Base-by-base conservation (phyloP, 2,888 invertebrate species). In the Nemotelus pantherinus region DNA sequence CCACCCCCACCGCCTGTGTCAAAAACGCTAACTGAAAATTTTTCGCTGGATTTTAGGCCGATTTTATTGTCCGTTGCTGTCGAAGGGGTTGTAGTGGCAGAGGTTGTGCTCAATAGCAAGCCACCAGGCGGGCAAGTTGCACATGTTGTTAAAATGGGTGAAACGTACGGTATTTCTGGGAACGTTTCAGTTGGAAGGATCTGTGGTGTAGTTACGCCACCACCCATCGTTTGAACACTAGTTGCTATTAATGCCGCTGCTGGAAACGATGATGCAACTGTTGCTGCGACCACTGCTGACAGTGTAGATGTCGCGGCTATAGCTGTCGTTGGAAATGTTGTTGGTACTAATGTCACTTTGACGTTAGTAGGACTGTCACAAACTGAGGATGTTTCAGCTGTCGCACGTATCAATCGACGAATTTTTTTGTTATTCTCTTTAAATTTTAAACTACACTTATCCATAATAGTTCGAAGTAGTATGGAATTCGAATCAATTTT, bases 141-240 rank as follows among this genome's bases (percentile, higher is more conserved):
- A 50, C 76, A 76, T 6, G 76, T 41, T 55, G 68, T 65, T n/a
- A 55, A 47, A 9, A 70, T 53, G 47, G 76, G 63, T 75, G 79
- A 76, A 65, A 76, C 67, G 39, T 65, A 65, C 10, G 67, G 41
- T 39, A 44, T 72, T 2, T 47, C 48, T 43, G 44, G 48, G 48
- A 50, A 65, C 2, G 77, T 68, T 55, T 70, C 76, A 25, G 53
- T 58, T 53, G 74, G 39, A 75, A 77, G 45, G 25, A 55, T 74
- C 63, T 78, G 78, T 5, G 78, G 78, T 68, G 77, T 78, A 77
- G 77, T 77, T 67, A 79, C 64, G 45, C 65, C 65, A 10, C 65
- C 76, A 44, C 55, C 76, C 65, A 70, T 77, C 43, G 67, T 77
- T 25, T 25, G 25, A 25, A 25, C 25, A 25, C 25, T 25, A 25